Evolutionary conservation across 2,797 vertebrate species (phyloP).

Genomic region (Hirundo rustica): DNA sequence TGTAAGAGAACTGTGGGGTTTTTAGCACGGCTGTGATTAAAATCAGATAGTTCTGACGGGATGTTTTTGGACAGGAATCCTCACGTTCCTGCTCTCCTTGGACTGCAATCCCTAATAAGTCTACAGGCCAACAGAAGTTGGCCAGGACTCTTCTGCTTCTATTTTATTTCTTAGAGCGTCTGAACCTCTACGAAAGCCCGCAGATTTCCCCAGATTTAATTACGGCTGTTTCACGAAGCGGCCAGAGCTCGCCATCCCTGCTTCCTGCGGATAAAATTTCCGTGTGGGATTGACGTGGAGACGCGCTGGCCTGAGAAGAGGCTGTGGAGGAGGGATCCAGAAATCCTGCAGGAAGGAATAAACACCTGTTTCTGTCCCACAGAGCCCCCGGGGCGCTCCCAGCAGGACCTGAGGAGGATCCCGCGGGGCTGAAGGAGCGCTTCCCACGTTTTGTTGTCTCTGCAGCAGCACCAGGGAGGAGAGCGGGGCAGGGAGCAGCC

Average conservation of each 20-base stretch:
- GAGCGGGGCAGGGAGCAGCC: background rate
- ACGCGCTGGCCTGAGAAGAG: background rate
- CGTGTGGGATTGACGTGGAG: background rate
- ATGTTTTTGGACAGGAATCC: conserved; percentile 24
- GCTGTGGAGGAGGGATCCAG: conserved; percentile 19
- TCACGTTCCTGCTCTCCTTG: conserved; percentile 1
- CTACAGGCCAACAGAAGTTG: conserved; percentile 27
- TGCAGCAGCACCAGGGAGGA: background rate
- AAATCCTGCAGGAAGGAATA: conserved; percentile 4
- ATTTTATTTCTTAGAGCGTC: conserved; percentile 22
- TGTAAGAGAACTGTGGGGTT: background rate
- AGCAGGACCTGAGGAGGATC: background rate
- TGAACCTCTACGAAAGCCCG: background rate
- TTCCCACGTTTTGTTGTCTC: background rate
- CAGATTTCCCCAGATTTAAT: conserved; percentile 15
- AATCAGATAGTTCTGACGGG: conserved; percentile 45
- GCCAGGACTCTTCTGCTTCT: conserved; percentile 24
- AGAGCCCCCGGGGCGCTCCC: background rate
- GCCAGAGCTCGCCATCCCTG: background rate
- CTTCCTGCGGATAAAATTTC: conserved; percentile 37
- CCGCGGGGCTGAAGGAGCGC: background rate
- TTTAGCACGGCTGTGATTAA: conserved; percentile 44
- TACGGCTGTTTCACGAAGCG: background rate
- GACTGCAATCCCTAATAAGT: background rate
- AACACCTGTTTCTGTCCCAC: background rate